Evolutionary conservation across 2,888 invertebrate genomes (phyloP).

Genomic region (Petrolisthes cinctipes): DNA sequence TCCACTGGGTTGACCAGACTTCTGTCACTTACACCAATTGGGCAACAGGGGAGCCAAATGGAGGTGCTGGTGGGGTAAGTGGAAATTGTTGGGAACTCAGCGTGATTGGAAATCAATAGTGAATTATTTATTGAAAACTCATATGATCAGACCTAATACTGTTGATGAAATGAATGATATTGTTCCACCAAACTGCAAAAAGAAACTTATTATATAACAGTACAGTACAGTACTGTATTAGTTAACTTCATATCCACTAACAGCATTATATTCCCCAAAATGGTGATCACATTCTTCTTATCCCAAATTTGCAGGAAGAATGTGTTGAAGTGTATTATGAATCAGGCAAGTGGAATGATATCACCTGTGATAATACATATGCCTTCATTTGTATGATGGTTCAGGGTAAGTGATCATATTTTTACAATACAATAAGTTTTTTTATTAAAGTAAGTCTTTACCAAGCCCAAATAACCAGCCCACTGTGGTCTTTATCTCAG

Average conservation of each 20-base stretch:
- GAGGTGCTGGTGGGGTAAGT: neutral
- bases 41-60: slow-evolving; percentile 41
- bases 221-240: too few relatives aligned
- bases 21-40: slow-evolving; percentile 42
- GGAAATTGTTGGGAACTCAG: too few relatives aligned
- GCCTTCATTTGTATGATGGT: slow-evolving; percentile 31
- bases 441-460: too few relatives aligned
- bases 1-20: slow-evolving; percentile 54
- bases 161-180: neutral
- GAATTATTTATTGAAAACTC: neutral
- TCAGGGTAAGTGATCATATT: slow-evolving; percentile 18
- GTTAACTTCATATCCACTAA: too few relatives aligned
- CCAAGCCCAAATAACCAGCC: too few relatives aligned
- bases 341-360: slow-evolving; percentile 33
- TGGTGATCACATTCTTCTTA: too few relatives aligned
- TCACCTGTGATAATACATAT: neutral
- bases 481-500: neutral
- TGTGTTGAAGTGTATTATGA: slow-evolving; percentile 17
- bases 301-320: slow-evolving; percentile 3
- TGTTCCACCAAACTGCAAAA: neutral
- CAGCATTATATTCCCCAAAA: too few relatives aligned
- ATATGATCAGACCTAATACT: neutral
- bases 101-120: neutral
- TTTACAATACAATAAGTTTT: too few relatives aligned
- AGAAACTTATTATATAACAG: too few relatives aligned